Evolutionary conservation across 2,888 invertebrate species (phyloP), one percentile per base, ranked within the genome.

Genomic region (Dolomedes plantarius): DNA sequence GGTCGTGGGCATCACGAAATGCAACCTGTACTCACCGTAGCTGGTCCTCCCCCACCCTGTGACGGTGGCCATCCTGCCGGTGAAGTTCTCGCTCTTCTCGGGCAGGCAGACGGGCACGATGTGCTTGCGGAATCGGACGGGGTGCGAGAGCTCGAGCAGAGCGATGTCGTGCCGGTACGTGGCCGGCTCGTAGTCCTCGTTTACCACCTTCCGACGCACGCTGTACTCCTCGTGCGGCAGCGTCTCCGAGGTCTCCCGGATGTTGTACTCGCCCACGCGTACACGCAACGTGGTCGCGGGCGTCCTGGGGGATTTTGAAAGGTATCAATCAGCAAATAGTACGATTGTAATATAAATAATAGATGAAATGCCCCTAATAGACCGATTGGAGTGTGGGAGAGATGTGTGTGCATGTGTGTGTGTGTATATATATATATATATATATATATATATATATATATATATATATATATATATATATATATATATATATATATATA

Each of bases 91-190:
- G 93, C 94, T 89, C 94, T 94, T 82, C 94, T 95, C 90, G 23
- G 98, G 97, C 56, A 98, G 92, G 91, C 98, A 98, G 7, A 98
- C 97, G 0, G 97, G 97, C 67, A 97, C 93, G 88, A 98, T 97
- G 91, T 98, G 97, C 90, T 97, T 97, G 90, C 97, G 96, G 91
- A 96, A 97, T 23, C 94, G 93, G 1, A 98, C 97, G 31, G 95
- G 94, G 74, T 95, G 93, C 88, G 96, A 96, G 27, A 92, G 88
- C 78, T 90, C 90, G 13, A 92, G 85, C 16, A 91, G 88, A 0
- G 97, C 97, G 62, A 97, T 94, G 90, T 97, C 97, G 90, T 97
- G 97, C 89, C 95, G 94, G 91, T 97, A 98, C 92, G 97, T 97
- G 0, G 96, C 94, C 0, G 97, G 96, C 89, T 97, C 96, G 90